Evolutionary conservation across 2,113 vertebrate genomes (phyloP).

Genomic region (Rana temporaria): DNA sequence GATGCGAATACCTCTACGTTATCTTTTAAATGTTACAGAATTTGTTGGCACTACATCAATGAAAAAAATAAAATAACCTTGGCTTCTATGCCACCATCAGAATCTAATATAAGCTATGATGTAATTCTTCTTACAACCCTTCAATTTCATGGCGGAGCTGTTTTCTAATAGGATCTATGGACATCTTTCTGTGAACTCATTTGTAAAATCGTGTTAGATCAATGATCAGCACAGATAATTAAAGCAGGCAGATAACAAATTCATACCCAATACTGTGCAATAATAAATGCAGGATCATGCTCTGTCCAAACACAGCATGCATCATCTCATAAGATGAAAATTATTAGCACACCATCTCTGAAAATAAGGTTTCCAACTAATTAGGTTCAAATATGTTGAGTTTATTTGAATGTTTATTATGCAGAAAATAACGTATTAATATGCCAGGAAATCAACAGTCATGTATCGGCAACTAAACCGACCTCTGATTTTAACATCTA

Average conservation of each 20-base stretch:
- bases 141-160: neutral
- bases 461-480: constrained; percentile 29
- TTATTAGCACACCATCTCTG: neutral
- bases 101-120: no score
- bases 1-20: no score
- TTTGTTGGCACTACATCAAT: no score
- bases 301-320: neutral
- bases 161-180: no score
- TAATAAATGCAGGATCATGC: constrained; percentile 7
- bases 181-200: neutral
- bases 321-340: neutral
- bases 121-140: neutral
- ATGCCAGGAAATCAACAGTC: constrained; percentile 2
- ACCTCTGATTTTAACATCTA: constrained; percentile 31
- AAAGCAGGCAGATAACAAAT: neutral
- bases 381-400: neutral
- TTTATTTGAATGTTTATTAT: constrained; percentile 33
- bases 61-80: no score
- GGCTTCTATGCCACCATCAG: no score
- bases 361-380: neutral
- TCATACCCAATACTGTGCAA: neutral
- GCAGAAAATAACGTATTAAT: constrained; percentile 20
- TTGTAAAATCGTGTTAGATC: neutral
- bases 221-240: constrained; percentile 19
- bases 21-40: no score